These are phyloP conservation scores for Mythimna ferrago DNA, from an alignment of 2,888 invertebrate species.

Conservation along the genomic window DNA sequence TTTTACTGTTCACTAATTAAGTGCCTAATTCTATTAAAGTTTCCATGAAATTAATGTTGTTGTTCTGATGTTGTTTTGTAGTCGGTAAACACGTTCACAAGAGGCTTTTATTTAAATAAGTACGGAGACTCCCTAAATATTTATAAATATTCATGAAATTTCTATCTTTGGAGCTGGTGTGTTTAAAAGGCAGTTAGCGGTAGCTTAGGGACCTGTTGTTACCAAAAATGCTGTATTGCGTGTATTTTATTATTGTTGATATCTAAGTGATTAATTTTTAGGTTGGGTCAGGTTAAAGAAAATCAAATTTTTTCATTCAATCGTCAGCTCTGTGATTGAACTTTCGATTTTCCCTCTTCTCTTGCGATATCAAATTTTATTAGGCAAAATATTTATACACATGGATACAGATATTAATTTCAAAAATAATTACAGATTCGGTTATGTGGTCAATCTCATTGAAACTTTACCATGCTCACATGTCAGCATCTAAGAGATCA, in stretches of 20 bases:
- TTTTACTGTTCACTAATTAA: constrained; percentile 25
- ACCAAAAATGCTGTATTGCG: neutral
- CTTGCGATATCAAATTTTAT: neutral
- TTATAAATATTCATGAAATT: constrained; percentile 39
- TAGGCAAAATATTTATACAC: too few species aligned
- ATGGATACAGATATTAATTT: too few species aligned
- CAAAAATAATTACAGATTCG: too few species aligned
- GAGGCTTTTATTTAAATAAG: constrained; percentile 8
- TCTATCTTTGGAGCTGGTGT: constrained; percentile 5
- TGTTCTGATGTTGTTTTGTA: constrained; percentile 7
- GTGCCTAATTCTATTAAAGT: constrained; percentile 25
- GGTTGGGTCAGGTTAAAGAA: too few species aligned
- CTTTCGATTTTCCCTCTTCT: neutral
- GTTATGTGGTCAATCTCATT: too few species aligned
- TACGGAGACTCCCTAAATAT: constrained; percentile 15
- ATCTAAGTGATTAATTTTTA: neutral
- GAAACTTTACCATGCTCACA: too few species aligned
- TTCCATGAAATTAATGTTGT: neutral
- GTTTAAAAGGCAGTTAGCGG: constrained; percentile 13
- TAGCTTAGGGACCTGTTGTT: neutral
- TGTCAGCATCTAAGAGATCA: too few species aligned
- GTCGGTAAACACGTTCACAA: neutral
- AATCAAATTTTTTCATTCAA: too few species aligned
- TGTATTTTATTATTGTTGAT: constrained; percentile 5
- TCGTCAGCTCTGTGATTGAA: neutral